These are phyloP conservation scores for Lepidotrigona ventralis DNA, from an alignment of 1,140 invertebrate genomes.

Conservation along the genomic window DNA sequence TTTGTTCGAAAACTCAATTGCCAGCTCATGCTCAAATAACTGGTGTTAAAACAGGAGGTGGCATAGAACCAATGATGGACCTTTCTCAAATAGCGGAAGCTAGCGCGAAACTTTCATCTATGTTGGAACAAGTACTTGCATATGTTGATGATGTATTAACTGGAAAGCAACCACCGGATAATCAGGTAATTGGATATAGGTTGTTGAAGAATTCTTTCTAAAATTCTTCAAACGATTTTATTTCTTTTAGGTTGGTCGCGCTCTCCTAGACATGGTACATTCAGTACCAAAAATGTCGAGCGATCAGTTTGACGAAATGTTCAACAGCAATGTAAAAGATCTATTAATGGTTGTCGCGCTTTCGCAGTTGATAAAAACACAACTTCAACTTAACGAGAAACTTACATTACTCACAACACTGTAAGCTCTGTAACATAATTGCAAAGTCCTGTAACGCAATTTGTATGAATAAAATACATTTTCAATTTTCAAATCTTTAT, in stretches of 20 bases:
- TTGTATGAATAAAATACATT: constrained; percentile 31
- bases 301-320: constrained; percentile 96
- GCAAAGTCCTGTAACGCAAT: constrained; percentile 2
- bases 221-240: constrained; percentile 3
- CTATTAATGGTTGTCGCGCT: constrained; percentile 97
- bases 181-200: constrained; percentile 78
- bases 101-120: constrained; percentile 86
- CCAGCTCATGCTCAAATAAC: constrained; percentile 62
- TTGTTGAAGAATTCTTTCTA: background rate
- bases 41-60: constrained; percentile 76
- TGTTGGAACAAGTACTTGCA: constrained; percentile 89
- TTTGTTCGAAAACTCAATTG: constrained; percentile 87
- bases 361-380: constrained; percentile 97
- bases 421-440: constrained; percentile 65
- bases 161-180: constrained; percentile 87
- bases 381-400: constrained; percentile 97
- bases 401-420: constrained; percentile 89
- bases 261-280: constrained; percentile 93
- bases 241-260: constrained; percentile 85
- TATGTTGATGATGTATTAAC: constrained; percentile 94
- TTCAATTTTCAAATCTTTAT: constrained; percentile 14
- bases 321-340: constrained; percentile 98
- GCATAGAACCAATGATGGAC: constrained; percentile 91
- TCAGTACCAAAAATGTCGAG: constrained; percentile 93
- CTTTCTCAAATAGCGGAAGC: constrained; percentile 93